Evolutionary conservation across 2,797 vertebrate species (phyloP), one percentile per base, ranked within the genome.

Genomic region (Yasuhikotakia modesta): DNA sequence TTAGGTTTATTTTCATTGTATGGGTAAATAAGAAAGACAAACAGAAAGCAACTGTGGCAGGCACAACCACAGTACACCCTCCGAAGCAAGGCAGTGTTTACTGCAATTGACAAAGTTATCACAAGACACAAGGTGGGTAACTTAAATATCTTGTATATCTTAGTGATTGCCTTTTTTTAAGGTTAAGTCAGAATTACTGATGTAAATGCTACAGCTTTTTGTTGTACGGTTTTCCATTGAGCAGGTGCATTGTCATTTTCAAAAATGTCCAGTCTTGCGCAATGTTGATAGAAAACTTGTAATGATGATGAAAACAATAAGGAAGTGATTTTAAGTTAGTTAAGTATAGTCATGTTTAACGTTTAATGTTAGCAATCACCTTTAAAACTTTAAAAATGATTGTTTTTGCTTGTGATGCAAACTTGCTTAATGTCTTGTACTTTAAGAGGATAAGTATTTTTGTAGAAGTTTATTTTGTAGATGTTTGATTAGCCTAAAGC

Each of bases 121-220:
- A 39, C 55, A 70, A 77, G 27, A 50, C 60, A 4, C 27, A 50
- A 50, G 43, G 75, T 61, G 11, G 52, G 66, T 70, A 1, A 24
- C 55, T 66, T 27, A 39, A 8, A 35, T 27, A 65, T 53, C 6
- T 32, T 22, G 2, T 53, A 55, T 6, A 74, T 65, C 30, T 35
- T 0, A 13, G 39, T 48, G 39, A 53, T 53, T 74, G 19, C 10
- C 3, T 12, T 24, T 12, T 24, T 53, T 39, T n/a, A 52, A 65
- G 46, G 11, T 46, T 58, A 35, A 2, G 0, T n/a, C 5, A 46
- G 5, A 48, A 48, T 48, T 35, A 35, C 16, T 60, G 16, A 27
- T 5, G 24, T 4, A 27, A 4, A 60, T 60, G 6, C 13, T 27
- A 27, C 57, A 22, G 22, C 8, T 27, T 27, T 27, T 4, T 4